These are phyloP conservation scores for Heteromormyrus szaboi DNA, from an alignment of 2,797 vertebrate species.

Conservation along the genomic window DNA sequence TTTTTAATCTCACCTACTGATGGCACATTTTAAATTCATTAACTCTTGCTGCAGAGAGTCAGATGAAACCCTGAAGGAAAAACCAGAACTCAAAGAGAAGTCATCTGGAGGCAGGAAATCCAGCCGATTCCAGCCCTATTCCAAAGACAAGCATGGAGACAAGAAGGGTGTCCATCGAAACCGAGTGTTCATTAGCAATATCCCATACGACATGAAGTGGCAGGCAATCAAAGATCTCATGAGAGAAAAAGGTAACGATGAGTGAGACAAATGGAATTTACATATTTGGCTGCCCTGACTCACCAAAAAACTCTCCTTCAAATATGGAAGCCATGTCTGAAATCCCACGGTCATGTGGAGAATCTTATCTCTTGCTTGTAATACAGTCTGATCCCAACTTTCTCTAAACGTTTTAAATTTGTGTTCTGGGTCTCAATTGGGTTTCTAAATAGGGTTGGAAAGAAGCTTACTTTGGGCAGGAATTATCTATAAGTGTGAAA, in stretches of 20 bases:
- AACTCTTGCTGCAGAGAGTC: constrained; percentile 51
- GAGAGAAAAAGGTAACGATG: constrained; percentile 91
- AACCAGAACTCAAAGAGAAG: constrained; percentile 79
- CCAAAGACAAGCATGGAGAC: constrained; percentile 85
- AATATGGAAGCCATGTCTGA: constrained; percentile 24
- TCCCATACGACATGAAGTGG: constrained; percentile 99
- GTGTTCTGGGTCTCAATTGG: constrained; percentile 4
- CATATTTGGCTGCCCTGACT: not conserved
- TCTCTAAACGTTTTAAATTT: constrained; percentile 31
- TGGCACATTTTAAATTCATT: not conserved
- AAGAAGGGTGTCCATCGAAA: constrained; percentile 83
- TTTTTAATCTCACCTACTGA: not conserved
- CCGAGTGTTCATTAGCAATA: constrained; percentile 98
- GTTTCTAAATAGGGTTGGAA: constrained; percentile 47
- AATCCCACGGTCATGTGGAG: constrained; percentile 31
- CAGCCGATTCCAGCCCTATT: constrained; percentile 86
- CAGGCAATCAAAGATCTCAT: constrained; percentile 99
- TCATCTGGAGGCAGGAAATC: constrained; percentile 70
- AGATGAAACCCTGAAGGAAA: constrained; percentile 69
- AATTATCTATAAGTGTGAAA: constrained; percentile 49
- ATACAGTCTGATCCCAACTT: constrained; percentile 39
- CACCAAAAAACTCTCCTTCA: not conserved
- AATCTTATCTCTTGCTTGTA: not conserved
- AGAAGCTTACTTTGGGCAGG: constrained; percentile 54
- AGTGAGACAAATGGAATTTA: not conserved